phyloP scores from a whole-genome alignment of 1,140 invertebrate species.

The Varroa destructor region DNA sequence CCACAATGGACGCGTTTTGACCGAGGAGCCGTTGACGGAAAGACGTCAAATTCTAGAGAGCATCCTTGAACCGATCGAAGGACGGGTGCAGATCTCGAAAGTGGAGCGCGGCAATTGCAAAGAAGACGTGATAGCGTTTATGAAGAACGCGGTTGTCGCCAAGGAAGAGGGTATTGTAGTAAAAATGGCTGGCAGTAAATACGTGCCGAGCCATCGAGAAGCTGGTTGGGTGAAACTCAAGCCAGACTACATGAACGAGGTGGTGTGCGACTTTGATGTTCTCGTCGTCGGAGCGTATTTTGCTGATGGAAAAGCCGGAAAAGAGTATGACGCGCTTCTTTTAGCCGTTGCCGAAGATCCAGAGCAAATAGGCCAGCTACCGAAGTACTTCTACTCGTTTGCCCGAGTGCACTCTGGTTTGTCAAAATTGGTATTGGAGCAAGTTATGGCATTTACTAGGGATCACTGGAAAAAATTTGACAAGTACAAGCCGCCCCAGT shows the following conservation, averaged over 20 bases:
- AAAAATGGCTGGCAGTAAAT: background rate
- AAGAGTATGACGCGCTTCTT: background rate
- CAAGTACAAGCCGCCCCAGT: background rate
- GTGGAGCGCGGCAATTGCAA: background rate
- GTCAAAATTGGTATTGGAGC: background rate
- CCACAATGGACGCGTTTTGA: slow-evolving; percentile 1
- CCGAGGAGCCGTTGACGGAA: background rate
- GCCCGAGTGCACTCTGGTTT: background rate
- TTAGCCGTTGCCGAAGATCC: slow-evolving; percentile 14
- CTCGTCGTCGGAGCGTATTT: slow-evolving; percentile 9
- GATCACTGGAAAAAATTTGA: slow-evolving; percentile 2
- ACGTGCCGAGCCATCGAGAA: slow-evolving; percentile 6
- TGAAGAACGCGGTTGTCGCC: background rate
- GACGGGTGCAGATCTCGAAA: slow-evolving; percentile 1
- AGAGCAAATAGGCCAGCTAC: background rate
- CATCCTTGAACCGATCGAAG: slow-evolving; percentile 2
- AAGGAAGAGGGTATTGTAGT: slow-evolving; percentile 5
- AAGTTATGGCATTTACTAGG: background rate
- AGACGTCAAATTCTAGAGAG: background rate
- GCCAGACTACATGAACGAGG: slow-evolving; percentile 21
- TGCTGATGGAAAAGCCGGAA: slow-evolving; percentile 1
- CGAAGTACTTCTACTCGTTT: slow-evolving; percentile 15
- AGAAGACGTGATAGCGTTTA: background rate
- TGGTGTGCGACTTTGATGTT: background rate
- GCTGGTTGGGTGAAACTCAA: slow-evolving; percentile 22